Evolutionary conservation across 2,113 vertebrate genomes (phyloP).

Genomic region (Oryctolagus cuniculus): DNA sequence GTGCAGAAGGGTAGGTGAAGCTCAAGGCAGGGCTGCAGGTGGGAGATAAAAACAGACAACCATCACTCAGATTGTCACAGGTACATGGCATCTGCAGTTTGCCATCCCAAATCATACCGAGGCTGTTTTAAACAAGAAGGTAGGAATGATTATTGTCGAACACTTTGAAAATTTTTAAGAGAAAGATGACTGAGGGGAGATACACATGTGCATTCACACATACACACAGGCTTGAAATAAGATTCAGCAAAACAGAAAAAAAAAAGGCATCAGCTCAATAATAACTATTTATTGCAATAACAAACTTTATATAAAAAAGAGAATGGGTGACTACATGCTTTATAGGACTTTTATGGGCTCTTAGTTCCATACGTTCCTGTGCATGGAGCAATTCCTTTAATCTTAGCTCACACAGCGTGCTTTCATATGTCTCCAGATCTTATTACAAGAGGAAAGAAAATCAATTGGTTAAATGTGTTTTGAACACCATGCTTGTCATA

Average conservation of each 20-base stretch:
- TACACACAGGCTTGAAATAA: conserved; percentile 60
- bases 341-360: conserved; percentile 86
- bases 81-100: rapidly evolving
- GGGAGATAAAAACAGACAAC: conserved; percentile 46
- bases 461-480: conserved; percentile 98
- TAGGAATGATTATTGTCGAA: not conserved
- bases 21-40: conserved; percentile 94
- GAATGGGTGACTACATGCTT: conserved; percentile 84
- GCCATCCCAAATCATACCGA: not conserved
- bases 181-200: conserved; percentile 47
- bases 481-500: conserved; percentile 96
- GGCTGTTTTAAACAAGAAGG: not conserved
- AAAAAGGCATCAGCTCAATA: conserved; percentile 86
- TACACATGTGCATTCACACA: not conserved
- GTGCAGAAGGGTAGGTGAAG: conserved; percentile 97
- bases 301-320: conserved; percentile 89
- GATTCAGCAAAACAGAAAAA: conserved; percentile 79
- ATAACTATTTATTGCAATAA: conserved; percentile 91
- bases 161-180: conserved; percentile 27
- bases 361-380: conserved; percentile 71
- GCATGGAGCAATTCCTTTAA: conserved; percentile 87
- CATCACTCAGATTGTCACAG: not conserved
- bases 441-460: conserved; percentile 98
- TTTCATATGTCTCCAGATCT: conserved; percentile 96
- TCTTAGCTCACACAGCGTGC: conserved; percentile 84